Conservation (phyloP, 92 coral and sea anemone species). For the Parazoanthus atlanticus region DNA sequence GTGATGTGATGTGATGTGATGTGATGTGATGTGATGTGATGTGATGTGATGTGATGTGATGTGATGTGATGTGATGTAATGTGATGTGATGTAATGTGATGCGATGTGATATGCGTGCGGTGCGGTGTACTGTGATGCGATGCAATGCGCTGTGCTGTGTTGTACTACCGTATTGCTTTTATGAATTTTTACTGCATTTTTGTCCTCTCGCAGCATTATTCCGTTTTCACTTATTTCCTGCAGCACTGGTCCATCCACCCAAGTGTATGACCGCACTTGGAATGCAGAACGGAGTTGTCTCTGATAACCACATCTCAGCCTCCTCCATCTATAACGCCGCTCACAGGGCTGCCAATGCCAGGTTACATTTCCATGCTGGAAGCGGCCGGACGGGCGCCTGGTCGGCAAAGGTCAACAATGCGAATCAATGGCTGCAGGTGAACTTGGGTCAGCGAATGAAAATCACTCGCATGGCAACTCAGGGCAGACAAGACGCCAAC, state of each 20-base stretch:
- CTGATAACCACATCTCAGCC: conserved; percentile 9
- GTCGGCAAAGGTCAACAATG: not conserved
- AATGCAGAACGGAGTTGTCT: not conserved
- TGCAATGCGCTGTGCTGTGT: not conserved
- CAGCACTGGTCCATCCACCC: conserved; percentile 1
- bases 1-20: too few relatives aligned
- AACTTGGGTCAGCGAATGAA: conserved; percentile 18
- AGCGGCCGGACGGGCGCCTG: conserved; percentile 14
- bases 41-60: not conserved
- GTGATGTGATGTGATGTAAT: not conserved
- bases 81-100: not conserved
- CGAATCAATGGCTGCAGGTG: conserved; percentile 16
- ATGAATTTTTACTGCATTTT: too few relatives aligned
- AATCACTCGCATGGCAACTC: conserved; percentile 17
- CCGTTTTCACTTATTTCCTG: not conserved
- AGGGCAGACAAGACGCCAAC: conserved; percentile 18
- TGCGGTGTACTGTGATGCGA: not conserved
- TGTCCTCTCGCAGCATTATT: too few relatives aligned
- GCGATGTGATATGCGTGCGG: too few relatives aligned
- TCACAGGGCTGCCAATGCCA: conserved; percentile 8
- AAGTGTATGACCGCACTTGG: conserved; percentile 15
- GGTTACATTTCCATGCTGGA: conserved; percentile 25
- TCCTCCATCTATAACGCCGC: not conserved
- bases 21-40: too few relatives aligned
- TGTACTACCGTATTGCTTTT: not conserved